Evolutionary conservation across 2,888 invertebrate species (phyloP).

Genomic region (Keiferia lycopersicella): DNA sequence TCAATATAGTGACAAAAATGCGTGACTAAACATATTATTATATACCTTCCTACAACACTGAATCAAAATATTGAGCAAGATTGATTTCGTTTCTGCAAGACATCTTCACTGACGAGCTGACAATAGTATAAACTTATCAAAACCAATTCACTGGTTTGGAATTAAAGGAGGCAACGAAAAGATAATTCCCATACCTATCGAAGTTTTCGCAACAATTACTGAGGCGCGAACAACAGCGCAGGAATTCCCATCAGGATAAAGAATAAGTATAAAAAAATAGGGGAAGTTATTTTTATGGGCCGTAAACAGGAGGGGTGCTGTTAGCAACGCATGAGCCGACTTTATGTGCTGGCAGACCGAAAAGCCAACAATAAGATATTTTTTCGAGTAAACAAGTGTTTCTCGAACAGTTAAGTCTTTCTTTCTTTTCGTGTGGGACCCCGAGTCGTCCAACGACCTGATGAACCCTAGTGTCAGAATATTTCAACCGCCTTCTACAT

Average conservation of each 20-base stretch:
- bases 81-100: background rate
- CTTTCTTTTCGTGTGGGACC: too few species aligned
- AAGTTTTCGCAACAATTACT: slow-evolving; percentile 32
- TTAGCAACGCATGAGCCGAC: slow-evolving; percentile 39
- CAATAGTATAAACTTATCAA: slow-evolving; percentile 9
- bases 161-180: background rate
- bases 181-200: slow-evolving; percentile 25
- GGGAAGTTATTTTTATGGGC: slow-evolving; percentile 58
- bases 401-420: too few species aligned
- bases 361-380: background rate
- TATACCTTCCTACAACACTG: too few species aligned
- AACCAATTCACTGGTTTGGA: slow-evolving; percentile 11
- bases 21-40: too few species aligned
- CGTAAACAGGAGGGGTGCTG: slow-evolving; percentile 58
- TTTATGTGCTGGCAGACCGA: background rate
- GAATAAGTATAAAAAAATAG: slow-evolving; percentile 33
- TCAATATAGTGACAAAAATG: too few species aligned
- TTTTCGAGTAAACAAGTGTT: too few species aligned
- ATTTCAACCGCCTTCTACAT: too few species aligned
- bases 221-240: slow-evolving; percentile 44
- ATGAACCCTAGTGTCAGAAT: too few species aligned
- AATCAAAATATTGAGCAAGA: too few species aligned
- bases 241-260: slow-evolving; percentile 47
- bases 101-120: background rate
- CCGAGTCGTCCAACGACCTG: too few species aligned